Percentiles rank a stretch among this genome's conserved stretches.
These are phyloP conservation scores for Napeogenes sylphis DNA, from an alignment of 2,888 invertebrate species.

Conservation along the genomic window DNA sequence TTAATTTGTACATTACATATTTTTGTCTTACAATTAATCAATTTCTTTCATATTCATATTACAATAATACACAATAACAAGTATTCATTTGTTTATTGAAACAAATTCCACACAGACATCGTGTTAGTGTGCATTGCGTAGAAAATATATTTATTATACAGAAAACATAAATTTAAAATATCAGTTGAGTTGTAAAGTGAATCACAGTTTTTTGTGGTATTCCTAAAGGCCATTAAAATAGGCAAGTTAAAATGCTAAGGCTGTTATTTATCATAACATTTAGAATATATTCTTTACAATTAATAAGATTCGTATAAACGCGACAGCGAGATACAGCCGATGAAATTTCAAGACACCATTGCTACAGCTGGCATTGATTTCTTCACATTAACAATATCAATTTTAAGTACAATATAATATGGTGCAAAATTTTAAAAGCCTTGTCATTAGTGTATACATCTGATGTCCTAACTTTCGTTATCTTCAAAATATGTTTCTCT, in stretches of 20 bases:
- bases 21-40: slow-evolving; percentile 52
- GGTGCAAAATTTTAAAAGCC: slow-evolving; percentile 29
- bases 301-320: slow-evolving; percentile 27
- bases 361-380: neutral
- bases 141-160: slow-evolving; percentile 27
- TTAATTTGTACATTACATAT: slow-evolving; percentile 75
- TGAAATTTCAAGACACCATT: neutral
- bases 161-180: slow-evolving; percentile 34
- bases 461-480: slow-evolving; percentile 18
- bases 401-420: slow-evolving; percentile 59
- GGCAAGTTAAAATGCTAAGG: slow-evolving; percentile 51
- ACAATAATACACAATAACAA: slow-evolving; percentile 53
- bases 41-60: slow-evolving; percentile 56
- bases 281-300: slow-evolving; percentile 40
- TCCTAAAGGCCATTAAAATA: slow-evolving; percentile 59
- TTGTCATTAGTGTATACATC: slow-evolving; percentile 23
- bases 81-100: slow-evolving; percentile 41
- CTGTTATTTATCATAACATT: slow-evolving; percentile 52
- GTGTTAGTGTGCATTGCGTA: slow-evolving; percentile 4
- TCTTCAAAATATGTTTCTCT: slow-evolving; percentile 7
- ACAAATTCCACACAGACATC: slow-evolving; percentile 25
- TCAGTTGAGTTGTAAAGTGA: slow-evolving; percentile 65
- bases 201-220: slow-evolving; percentile 72
- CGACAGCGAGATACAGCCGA: slow-evolving; percentile 30
- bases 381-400: slow-evolving; percentile 51